Evolutionary conservation across 92 coral and sea anemone species (phyloP), one percentile per base, ranked within the genome.

Genomic region (Micromussa lordhowensis): DNA sequence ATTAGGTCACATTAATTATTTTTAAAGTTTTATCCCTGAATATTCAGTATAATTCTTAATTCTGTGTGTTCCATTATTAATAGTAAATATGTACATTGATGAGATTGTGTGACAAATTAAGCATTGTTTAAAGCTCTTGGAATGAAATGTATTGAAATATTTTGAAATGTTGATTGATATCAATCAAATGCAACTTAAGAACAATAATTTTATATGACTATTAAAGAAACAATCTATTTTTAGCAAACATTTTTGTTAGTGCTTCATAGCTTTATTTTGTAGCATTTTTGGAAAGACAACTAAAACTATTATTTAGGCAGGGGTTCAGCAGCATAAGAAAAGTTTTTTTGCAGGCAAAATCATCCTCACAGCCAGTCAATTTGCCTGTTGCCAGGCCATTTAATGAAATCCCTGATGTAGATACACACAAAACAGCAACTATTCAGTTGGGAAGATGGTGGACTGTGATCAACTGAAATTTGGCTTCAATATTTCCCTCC

Each of bases 111-210:
- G 80, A 77, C 80, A 77, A 77, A 77, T 77, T 77, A 77, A 77
- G 54, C 59, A 77, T 49, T 44, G 51, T 29, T 77, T 77, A 77
- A 77, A 49, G 80, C 80, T 77, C 80, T 63, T 63, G 69, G 30
- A 49, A 24, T 44, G 61, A 77, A 77, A n/a, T 73, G 30, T 69
- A 21, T 73, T 73, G 22, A 73, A 73, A 24, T 63, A 63, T 63
- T 22, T 4, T 40, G 48, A 63, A 63, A 21, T 0, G n/a, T 63
- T 59, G 9, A 7, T 63, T 44, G 51, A 0, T 8, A 13, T 44
- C 51, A 63, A 63, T n/a, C 69, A 63, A 63, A n/a, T 63, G 29
- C 69, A 24, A 63, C 3, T 63, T 63, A 7, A 63, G 11, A 44
- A 44, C 51, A 44, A 44, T 44, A 19, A 15, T 28, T 24, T 63